Percentiles rank a stretch among this genome's conserved stretches.
phyloP scores from a whole-genome alignment of 2,888 invertebrate species.

The Horisme vitalbata region DNA sequence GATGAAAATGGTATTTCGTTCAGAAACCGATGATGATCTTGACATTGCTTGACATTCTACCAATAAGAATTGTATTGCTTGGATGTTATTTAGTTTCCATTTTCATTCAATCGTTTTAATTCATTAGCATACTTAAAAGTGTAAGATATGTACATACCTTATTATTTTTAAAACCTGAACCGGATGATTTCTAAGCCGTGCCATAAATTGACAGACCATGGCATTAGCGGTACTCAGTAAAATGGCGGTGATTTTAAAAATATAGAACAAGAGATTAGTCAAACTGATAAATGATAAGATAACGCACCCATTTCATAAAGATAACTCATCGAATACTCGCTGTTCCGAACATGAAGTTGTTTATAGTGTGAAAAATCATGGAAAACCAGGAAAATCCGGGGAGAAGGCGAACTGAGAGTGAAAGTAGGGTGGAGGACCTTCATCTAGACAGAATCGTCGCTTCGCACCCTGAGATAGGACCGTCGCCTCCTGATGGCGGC shows the following conservation, averaged over 20 bases:
- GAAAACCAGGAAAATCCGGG: slow-evolving; percentile 50
- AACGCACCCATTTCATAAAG: slow-evolving; percentile 64
- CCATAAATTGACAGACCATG: no score
- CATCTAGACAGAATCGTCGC: slow-evolving; percentile 84
- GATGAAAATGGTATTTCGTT: slow-evolving; percentile 40
- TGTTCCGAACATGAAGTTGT: slow-evolving; percentile 67
- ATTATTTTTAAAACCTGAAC: no score
- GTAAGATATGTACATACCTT: no score
- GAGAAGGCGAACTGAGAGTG: slow-evolving; percentile 41
- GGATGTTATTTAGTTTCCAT: no score
- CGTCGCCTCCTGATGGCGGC: slow-evolving; percentile 85
- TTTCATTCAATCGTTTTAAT: no score
- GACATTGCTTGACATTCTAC: slow-evolving; percentile 10
- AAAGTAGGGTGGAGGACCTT: slow-evolving; percentile 59
- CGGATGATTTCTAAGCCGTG: no score
- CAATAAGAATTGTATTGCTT: neutral
- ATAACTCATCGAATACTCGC: slow-evolving; percentile 59
- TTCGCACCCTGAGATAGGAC: slow-evolving; percentile 86
- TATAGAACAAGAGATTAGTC: slow-evolving; percentile 70
- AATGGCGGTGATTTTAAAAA: slow-evolving; percentile 69
- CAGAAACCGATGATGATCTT: slow-evolving; percentile 38
- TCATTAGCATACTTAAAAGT: no score
- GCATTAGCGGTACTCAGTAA: no score
- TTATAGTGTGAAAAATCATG: slow-evolving; percentile 59
- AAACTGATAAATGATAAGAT: slow-evolving; percentile 75